Conservation (phyloP, 23 tunicate genomes). For the Phallusia fumigata region DNA sequence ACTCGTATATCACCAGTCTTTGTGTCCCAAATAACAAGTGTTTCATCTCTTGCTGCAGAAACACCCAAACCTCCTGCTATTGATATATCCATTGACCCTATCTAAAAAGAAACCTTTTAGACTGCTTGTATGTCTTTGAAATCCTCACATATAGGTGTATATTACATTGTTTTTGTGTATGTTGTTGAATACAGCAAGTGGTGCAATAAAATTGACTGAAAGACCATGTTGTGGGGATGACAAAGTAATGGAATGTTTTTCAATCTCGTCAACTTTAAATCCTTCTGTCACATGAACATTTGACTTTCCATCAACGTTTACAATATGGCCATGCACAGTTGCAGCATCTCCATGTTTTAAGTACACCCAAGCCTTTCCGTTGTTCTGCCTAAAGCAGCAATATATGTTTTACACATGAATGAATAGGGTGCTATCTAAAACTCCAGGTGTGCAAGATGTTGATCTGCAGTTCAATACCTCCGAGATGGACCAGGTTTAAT, state of each 20-base stretch:
- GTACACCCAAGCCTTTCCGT: conserved; percentile 27
- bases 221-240: neutral
- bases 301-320: conserved; percentile 4
- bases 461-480: too few relatives aligned
- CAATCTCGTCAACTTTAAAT: conserved; percentile 8
- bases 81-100: conserved; percentile 39
- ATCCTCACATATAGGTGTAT: too few relatives aligned
- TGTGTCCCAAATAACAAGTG: conserved; percentile 48
- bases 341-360: neutral
- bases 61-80: conserved; percentile 58
- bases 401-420: neutral
- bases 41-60: conserved; percentile 41
- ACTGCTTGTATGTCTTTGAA: too few relatives aligned
- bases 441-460: too few relatives aligned
- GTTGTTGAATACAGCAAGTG: conserved; percentile 5
- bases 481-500: too few relatives aligned
- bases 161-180: conserved; percentile 31
- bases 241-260: neutral
- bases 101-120: neutral
- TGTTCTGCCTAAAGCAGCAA: neutral
- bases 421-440: too few relatives aligned
- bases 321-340: neutral
- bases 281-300: conserved; percentile 16
- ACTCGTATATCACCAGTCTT: conserved; percentile 37
- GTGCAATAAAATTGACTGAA: conserved; percentile 17